phyloP scores from a whole-genome alignment of 2,888 invertebrate species.

The Mythimna ferrago region DNA sequence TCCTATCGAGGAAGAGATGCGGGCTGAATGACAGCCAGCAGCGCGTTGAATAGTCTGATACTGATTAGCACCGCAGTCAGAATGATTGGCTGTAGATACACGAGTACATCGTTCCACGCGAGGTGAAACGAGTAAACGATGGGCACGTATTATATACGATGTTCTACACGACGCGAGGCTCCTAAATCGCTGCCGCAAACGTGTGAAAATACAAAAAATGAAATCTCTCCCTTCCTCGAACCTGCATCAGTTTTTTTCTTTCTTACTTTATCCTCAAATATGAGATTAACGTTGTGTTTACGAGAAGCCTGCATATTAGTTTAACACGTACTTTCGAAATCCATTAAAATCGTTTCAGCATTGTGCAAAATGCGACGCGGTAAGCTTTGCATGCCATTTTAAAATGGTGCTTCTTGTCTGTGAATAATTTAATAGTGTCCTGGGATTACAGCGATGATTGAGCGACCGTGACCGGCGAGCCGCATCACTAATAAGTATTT shows the following conservation, averaged over 20 bases:
- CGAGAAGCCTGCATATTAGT: constrained; percentile 36
- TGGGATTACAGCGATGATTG: constrained; percentile 63
- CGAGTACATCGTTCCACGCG: constrained; percentile 26
- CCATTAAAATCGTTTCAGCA: constrained; percentile 56
- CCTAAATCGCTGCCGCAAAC: constrained; percentile 12
- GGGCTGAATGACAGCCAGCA: constrained; percentile 70
- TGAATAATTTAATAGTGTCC: constrained; percentile 64
- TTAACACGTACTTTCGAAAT: constrained; percentile 47
- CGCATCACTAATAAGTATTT: constrained; percentile 43
- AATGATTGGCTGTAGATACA: constrained; percentile 53
- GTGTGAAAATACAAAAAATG: constrained; percentile 15
- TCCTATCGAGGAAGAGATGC: constrained; percentile 67
- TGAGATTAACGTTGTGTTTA: constrained; percentile 29
- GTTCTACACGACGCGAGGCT: constrained; percentile 10
- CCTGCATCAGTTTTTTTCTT: constrained; percentile 10
- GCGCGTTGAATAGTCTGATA: constrained; percentile 65
- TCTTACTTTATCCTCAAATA: constrained; percentile 27
- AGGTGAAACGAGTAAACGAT: constrained; percentile 16
- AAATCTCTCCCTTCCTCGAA: not conserved
- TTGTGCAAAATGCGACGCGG: constrained; percentile 44
- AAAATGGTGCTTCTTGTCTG: constrained; percentile 60
- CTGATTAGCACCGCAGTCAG: constrained; percentile 64
- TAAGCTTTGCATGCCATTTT: constrained; percentile 54
- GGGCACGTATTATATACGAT: constrained; percentile 33
- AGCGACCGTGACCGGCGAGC: constrained; percentile 37